phyloP scores from a whole-genome alignment of 2,888 invertebrate species.

The Agriopis marginaria region DNA sequence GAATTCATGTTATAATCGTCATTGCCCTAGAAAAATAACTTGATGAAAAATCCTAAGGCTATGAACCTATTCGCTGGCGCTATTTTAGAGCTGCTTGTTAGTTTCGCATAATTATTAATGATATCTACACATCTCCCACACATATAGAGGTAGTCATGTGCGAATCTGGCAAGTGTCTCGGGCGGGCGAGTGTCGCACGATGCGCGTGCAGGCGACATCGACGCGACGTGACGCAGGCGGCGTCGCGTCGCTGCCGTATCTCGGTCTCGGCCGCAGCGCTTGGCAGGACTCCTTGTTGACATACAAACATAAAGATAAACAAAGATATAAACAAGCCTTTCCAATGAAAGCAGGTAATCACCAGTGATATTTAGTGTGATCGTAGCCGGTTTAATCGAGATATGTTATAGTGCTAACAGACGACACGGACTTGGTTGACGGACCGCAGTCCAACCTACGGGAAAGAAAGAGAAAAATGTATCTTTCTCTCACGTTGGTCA shows the following conservation, averaged over 20 bases:
- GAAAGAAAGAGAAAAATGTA: too few species aligned
- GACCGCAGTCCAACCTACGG: too few species aligned
- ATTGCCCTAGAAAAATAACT: not conserved
- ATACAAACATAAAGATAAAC: slow-evolving; percentile 41
- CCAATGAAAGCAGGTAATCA: slow-evolving; percentile 25
- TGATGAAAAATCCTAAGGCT: not conserved
- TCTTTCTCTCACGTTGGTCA: too few species aligned
- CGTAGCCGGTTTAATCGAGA: slow-evolving; percentile 4
- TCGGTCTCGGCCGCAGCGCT: slow-evolving; percentile 53
- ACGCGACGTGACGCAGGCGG: slow-evolving; percentile 47
- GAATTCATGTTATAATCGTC: not conserved
- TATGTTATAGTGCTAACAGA: not conserved
- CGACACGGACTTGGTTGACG: too few species aligned
- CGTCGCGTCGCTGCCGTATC: slow-evolving; percentile 37
- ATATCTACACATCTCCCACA: slow-evolving; percentile 25
- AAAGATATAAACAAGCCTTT: slow-evolving; percentile 36
- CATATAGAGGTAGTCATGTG: slow-evolving; percentile 23
- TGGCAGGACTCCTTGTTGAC: slow-evolving; percentile 54
- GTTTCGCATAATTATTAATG: slow-evolving; percentile 24
- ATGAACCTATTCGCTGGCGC: slow-evolving; percentile 11
- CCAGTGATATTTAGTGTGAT: slow-evolving; percentile 18
- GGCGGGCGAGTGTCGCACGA: slow-evolving; percentile 21
- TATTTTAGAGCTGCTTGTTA: slow-evolving; percentile 13
- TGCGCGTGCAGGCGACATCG: slow-evolving; percentile 18
- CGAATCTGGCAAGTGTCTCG: slow-evolving; percentile 41